These are phyloP conservation scores for Dicerorhinus sumatrensis DNA, from an alignment of 2,113 vertebrate species.

Conservation along the genomic window DNA sequence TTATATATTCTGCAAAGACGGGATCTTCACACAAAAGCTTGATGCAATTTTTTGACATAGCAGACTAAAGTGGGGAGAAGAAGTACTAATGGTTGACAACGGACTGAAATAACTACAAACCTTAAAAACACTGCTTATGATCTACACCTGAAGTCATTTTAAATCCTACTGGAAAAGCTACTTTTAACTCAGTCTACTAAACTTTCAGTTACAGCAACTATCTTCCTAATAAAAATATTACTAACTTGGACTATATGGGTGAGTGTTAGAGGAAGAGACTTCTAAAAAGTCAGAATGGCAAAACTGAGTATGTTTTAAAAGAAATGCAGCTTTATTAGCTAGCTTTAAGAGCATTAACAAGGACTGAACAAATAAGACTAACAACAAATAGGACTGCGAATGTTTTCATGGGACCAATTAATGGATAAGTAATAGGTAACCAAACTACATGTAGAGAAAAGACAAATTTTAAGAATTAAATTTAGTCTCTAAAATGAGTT, in stretches of 20 bases:
- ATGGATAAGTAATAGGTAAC: neutral
- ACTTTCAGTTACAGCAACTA: neutral
- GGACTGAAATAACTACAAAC: neutral
- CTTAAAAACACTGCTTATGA: neutral
- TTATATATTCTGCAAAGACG: constrained; percentile 98
- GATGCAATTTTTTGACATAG: constrained; percentile 96
- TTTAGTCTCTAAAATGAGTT: neutral
- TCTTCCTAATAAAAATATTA: neutral
- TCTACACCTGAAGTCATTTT: neutral
- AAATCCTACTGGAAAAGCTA: neutral
- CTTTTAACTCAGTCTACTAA: neutral
- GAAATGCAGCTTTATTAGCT: neutral
- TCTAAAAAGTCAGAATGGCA: neutral
- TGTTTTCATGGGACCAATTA: neutral
- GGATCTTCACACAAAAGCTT: constrained; percentile 99
- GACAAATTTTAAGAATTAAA: constrained; percentile 32
- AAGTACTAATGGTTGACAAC: constrained; percentile 42
- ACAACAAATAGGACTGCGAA: neutral
- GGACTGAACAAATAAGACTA: neutral
- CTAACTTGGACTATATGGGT: neutral
- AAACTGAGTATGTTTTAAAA: neutral
- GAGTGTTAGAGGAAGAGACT: neutral
- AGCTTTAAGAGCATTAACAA: neutral
- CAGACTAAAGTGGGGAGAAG: constrained; percentile 87
- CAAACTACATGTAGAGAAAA: neutral